Base-by-base conservation (phyloP, 2,888 invertebrate species). In the Pinctada fucata region DNA sequence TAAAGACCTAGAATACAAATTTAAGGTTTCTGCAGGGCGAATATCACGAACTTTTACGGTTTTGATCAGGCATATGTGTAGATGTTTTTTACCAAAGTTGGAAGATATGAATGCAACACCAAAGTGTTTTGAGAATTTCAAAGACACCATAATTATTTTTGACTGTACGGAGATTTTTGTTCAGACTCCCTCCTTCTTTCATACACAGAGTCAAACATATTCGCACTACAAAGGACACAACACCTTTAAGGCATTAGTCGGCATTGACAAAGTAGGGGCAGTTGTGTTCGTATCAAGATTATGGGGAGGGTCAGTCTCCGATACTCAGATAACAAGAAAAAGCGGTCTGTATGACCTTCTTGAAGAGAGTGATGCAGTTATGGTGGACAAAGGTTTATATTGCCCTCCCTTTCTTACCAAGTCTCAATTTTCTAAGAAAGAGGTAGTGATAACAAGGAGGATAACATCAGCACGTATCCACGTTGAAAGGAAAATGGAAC, bases 401-500 rank as follows among this genome's bases (percentile, higher is more conserved):
- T 75, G 77, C 47, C 70, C 72, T 16, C 74, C 70, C 4, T 78
- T 78, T 67, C 67, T 67, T 52, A 70, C 78, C 49, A 78, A 74
- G 58, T 45, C n/a, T 16, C 78, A 82, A 70, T 80, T 80, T 63
- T 50, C 75, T 2, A 80, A 79, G 58, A 47, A 76, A 6, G 82
- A 82, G 72, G 80, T 82, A 4, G 74, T 79, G 51, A 51, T 8
- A 31, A 80, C 79, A 63, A 52, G 74, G 31, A 68, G 75, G 3
- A 79, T 80, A 52, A 78, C 83, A 31, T 77, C 77, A 71, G 76
- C 76, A 3, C 74, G 81, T 63, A 81, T 83, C 13, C 81, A 83
- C 71, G 79, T 83, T 8, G 83, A 81, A 65, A 70, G 79, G 58
- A 70, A 83, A 76, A 81, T 81, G 81, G 79, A 77, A 66, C 70